A percentile compares a stretch with the other conserved stretches of the same genome.
Evolutionary conservation across 2,888 invertebrate genomes (phyloP).

Genomic region (Tyria jacobaeae): DNA sequence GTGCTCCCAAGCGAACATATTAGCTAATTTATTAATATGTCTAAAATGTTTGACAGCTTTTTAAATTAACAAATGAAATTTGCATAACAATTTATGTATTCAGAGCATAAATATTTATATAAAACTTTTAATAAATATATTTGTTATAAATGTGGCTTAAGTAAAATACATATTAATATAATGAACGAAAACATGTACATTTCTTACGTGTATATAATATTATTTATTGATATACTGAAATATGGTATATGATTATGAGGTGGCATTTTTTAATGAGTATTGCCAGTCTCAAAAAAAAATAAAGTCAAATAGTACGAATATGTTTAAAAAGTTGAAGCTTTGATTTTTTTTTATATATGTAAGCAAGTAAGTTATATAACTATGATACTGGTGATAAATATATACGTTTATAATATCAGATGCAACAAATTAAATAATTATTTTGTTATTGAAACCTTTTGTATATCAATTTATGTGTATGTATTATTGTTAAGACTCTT

Average conservation of each 20-base stretch:
- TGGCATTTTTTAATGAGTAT: slow-evolving; percentile 77
- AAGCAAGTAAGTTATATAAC: slow-evolving; percentile 1
- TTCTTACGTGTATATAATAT: background rate
- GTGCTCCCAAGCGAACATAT: slow-evolving; percentile 13
- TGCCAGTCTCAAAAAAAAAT: slow-evolving; percentile 68
- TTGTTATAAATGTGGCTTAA: too few species aligned
- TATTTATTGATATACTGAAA: slow-evolving; percentile 21
- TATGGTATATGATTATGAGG: slow-evolving; percentile 60
- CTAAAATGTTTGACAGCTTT: background rate
- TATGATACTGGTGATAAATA: slow-evolving; percentile 10
- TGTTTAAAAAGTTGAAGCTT: slow-evolving; percentile 50
- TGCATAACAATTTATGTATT: background rate
- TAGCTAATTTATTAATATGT: background rate
- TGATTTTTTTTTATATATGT: background rate
- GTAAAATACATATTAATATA: background rate
- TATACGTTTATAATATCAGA: slow-evolving; percentile 8
- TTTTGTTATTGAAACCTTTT: slow-evolving; percentile 7
- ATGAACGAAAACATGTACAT: background rate
- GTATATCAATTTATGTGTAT: slow-evolving; percentile 4
- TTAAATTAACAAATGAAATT: slow-evolving; percentile 4
- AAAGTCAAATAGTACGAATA: slow-evolving; percentile 30
- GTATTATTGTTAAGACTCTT: slow-evolving; percentile 9
- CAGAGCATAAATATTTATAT: background rate
- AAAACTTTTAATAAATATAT: too few species aligned
- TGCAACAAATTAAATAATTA: background rate